A percentile compares a stretch with the other conserved stretches of the same genome.
phyloP scores from a whole-genome alignment of 2,888 invertebrate genomes.

The Caprella mutica region DNA sequence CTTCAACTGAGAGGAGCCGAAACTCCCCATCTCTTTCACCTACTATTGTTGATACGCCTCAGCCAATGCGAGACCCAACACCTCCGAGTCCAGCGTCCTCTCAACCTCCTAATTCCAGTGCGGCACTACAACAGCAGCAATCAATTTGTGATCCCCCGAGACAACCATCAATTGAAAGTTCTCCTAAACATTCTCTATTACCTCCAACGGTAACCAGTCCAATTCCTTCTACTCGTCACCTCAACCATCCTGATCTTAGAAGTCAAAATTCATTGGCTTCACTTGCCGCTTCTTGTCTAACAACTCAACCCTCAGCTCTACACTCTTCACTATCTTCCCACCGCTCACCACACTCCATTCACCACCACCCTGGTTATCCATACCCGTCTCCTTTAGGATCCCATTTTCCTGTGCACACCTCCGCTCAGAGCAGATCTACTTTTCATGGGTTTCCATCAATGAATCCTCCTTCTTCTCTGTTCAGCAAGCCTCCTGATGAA shows the following conservation, averaged over 20 bases:
- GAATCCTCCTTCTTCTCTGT: not conserved
- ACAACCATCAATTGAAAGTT: too few species aligned
- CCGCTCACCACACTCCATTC: not conserved
- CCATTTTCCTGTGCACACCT: not conserved
- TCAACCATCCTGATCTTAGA: not conserved
- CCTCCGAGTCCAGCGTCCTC: constrained; percentile 22
- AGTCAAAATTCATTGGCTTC: not conserved
- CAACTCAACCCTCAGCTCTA: too few species aligned
- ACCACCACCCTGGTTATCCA: not conserved
- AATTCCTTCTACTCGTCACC: too few species aligned
- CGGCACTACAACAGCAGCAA: constrained; percentile 11
- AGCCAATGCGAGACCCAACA: constrained; percentile 28
- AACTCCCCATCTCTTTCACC: constrained; percentile 31
- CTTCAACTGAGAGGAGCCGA: constrained; percentile 19
- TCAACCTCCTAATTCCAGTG: constrained; percentile 5
- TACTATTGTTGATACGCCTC: constrained; percentile 27
- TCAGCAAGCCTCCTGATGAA: not conserved
- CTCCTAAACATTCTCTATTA: too few species aligned
- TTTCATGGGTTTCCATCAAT: not conserved
- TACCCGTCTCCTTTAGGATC: not conserved
- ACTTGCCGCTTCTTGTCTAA: not conserved
- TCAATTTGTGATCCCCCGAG: too few species aligned
- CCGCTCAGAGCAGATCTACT: not conserved
- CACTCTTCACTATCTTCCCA: not conserved
- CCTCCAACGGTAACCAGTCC: not conserved